Percentiles rank a stretch among this genome's conserved stretches.
These are phyloP conservation scores for Gulo gulo DNA, from an alignment of 2,113 vertebrate species.

Conservation along the genomic window DNA sequence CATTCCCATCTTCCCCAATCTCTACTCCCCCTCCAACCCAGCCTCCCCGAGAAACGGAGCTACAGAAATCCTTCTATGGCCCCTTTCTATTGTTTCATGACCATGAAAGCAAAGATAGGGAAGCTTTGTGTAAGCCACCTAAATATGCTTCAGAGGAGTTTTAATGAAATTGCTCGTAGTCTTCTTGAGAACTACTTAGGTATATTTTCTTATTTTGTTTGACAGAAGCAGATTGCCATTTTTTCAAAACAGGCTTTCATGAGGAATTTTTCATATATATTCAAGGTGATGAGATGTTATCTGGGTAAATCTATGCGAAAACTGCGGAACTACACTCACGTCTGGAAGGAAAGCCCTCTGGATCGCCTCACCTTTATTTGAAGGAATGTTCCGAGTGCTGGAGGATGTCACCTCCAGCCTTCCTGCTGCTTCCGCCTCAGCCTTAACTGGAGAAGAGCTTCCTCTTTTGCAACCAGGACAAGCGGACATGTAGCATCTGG, in stretches of 20 bases:
- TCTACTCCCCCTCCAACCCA: too few relatives aligned
- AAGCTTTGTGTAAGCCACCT: neutral
- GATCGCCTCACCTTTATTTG: neutral
- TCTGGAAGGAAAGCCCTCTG: neutral
- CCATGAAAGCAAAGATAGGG: constrained; percentile 45
- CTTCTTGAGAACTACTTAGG: neutral
- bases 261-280: neutral
- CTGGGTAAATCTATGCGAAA: neutral
- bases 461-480: neutral
- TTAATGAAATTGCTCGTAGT: neutral
- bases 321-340: accelerated
- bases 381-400: neutral
- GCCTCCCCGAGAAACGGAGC: neutral
- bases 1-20: neutral
- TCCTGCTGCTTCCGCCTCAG: neutral
- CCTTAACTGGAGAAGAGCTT: neutral
- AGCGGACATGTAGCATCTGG: neutral
- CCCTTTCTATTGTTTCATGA: neutral
- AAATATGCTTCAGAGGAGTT: neutral
- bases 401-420: neutral
- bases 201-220: neutral
- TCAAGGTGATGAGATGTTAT: neutral
- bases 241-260: neutral
- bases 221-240: neutral
- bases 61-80: neutral